Evolutionary conservation across 2,113 vertebrate species (phyloP).

Genomic region (Anarrhichthys ocellatus): DNA sequence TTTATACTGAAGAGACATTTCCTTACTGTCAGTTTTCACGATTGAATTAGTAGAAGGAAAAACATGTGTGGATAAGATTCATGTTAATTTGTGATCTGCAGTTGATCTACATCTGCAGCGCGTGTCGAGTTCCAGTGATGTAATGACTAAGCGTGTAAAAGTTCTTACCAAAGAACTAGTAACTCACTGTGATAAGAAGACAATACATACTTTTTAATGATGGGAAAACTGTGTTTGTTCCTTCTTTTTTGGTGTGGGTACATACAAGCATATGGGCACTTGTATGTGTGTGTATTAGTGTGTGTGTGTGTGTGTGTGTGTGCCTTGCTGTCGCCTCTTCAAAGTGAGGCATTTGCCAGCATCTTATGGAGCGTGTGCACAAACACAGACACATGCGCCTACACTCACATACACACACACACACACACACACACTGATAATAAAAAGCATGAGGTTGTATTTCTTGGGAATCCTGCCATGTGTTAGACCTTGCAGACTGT

Average conservation of each 20-base stretch:
- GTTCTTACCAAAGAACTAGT: background rate
- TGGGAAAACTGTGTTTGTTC: constrained; percentile 5
- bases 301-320: constrained; percentile 28
- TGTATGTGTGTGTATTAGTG: background rate
- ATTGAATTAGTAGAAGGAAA: constrained; percentile 47
- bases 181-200: background rate
- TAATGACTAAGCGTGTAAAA: constrained; percentile 10
- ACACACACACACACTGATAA: constrained; percentile 42
- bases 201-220: constrained; percentile 2
- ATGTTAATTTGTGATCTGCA: constrained; percentile 38
- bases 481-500: constrained; percentile 65
- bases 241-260: background rate
- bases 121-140: constrained; percentile 11
- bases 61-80: constrained; percentile 11
- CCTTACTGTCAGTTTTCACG: constrained; percentile 48
- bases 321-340: constrained; percentile 35
- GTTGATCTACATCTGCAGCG: constrained; percentile 23
- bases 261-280: background rate
- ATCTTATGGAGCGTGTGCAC: background rate
- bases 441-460: constrained; percentile 47
- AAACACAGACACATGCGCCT: background rate
- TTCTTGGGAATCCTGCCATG: constrained; percentile 56
- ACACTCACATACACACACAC: background rate
- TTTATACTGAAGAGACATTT: constrained; percentile 59
- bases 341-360: constrained; percentile 39